Evolutionary conservation across 2,888 invertebrate species (phyloP).

Genomic region (Scrobipalpa atriplicella): DNA sequence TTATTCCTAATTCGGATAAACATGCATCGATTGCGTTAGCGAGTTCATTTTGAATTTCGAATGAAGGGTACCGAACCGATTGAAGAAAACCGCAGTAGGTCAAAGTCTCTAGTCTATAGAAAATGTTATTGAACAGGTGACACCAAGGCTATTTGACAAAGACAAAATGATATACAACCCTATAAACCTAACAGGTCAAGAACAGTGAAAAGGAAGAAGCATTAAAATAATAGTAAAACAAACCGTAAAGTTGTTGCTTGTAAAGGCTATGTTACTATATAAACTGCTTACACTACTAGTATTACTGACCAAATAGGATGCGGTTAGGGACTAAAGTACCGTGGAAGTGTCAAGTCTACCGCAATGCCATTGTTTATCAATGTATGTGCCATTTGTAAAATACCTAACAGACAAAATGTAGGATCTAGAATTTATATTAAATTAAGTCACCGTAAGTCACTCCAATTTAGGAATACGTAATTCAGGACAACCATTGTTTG

Average conservation of each 20-base stretch:
- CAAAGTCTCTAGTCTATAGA: slow-evolving; percentile 30
- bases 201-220: background rate
- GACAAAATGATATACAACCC: background rate
- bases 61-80: slow-evolving; percentile 27
- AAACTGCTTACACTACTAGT: background rate
- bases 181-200: background rate
- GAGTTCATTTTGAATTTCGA: slow-evolving; percentile 37
- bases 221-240: background rate
- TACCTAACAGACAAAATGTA: too few species aligned
- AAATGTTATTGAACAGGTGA: slow-evolving; percentile 30
- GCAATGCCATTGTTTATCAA: too few species aligned
- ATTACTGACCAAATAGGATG: slow-evolving; percentile 24
- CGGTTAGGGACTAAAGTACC: slow-evolving; percentile 6
- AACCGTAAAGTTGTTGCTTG: background rate
- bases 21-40: slow-evolving; percentile 35
- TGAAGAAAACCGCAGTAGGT: slow-evolving; percentile 27
- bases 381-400: too few species aligned
- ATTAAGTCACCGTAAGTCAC: too few species aligned
- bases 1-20: slow-evolving; percentile 22
- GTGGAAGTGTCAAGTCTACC: background rate
- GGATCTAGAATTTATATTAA: too few species aligned
- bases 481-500: too few species aligned
- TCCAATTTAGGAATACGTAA: too few species aligned
- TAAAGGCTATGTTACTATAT: background rate
- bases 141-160: slow-evolving; percentile 29